phyloP scores from a whole-genome alignment of 2,797 vertebrate genomes.

The Macrochelys suwanniensis region DNA sequence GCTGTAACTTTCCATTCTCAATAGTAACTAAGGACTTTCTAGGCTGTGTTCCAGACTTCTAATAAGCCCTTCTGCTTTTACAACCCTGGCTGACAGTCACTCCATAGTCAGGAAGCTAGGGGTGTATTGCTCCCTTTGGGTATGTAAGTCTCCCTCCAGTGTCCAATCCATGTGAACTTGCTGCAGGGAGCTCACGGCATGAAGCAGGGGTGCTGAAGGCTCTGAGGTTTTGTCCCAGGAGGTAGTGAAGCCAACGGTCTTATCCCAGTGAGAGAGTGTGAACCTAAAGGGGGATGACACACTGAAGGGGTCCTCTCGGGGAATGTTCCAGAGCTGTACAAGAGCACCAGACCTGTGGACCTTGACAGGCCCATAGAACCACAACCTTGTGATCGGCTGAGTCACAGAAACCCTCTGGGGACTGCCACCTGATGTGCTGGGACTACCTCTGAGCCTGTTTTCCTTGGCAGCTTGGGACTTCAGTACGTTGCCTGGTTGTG shows the following conservation, averaged over 20 bases:
- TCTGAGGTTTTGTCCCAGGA: not conserved
- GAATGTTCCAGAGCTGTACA: fast-evolving
- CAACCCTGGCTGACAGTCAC: not conserved
- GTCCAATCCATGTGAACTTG: not conserved
- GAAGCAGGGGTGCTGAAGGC: not conserved
- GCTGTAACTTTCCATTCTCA: not conserved
- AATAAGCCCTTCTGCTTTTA: not conserved
- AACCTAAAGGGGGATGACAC: not conserved
- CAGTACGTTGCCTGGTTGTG: no score
- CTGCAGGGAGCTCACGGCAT: not conserved
- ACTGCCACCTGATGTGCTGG: no score
- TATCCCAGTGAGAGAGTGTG: not conserved
- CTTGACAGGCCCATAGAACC: not conserved
- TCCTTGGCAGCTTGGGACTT: no score
- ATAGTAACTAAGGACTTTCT: not conserved
- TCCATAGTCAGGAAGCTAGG: not conserved
- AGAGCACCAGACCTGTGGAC: not conserved
- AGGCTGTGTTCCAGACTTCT: not conserved
- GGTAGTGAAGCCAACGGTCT: not conserved
- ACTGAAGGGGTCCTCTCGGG: not conserved
- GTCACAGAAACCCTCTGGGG: no score
- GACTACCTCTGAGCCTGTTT: no score
- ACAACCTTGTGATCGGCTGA: not conserved
- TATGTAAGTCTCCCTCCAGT: not conserved
- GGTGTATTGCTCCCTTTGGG: not conserved